Evolutionary conservation across 2,888 invertebrate genomes (phyloP), one percentile per base, ranked within the genome.

Genomic region (Tromatobia lineatoria): DNA sequence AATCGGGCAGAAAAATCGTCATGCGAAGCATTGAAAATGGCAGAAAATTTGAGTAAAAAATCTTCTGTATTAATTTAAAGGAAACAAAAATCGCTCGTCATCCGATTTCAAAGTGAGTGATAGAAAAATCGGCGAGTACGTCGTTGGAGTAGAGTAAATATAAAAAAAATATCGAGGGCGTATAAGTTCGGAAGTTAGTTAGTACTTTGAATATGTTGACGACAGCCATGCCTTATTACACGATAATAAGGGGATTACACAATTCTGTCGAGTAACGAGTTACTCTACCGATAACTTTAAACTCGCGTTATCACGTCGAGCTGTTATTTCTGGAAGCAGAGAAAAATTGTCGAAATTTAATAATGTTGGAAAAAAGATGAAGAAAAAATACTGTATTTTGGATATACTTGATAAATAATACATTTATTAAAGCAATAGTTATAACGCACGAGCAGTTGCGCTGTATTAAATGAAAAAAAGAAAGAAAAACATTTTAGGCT

Each of bases 221-320:
- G 85, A 83, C 86, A 81, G 77, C 87, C 80, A 86, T 87, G 88
- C 88, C 88, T 88, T 88, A 88, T 85, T 83, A 85, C 85, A 81
- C 86, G 76, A 88, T 85, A 82, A 88, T 85, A 82, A 83, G 83
- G 80, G 20, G 3, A 86, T 85, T 82, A 83, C 76, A 79, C 79
- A 80, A 83, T 80, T 84, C 67, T 73, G 50, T 73, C 79, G 79
- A 73, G 52, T 79, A 71, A 80, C 61, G 47, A 85, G 70, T 85
- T 71, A 69, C 59, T 79, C 82, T 80, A 82, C 54, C 84, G 59
- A 81, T 47, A 78, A 84, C 57, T 64, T 81, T 84, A 78, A 75
- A 79, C 18, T 82, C 78, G 78, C 76, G 78, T 34, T 57, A 54
- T 73, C 57, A 76, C 80, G 76, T 52, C 38, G 73, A 34, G 74